Conservation (phyloP, 64 coral and sea anemone genomes). For the Stylophora pistillata region DNA sequence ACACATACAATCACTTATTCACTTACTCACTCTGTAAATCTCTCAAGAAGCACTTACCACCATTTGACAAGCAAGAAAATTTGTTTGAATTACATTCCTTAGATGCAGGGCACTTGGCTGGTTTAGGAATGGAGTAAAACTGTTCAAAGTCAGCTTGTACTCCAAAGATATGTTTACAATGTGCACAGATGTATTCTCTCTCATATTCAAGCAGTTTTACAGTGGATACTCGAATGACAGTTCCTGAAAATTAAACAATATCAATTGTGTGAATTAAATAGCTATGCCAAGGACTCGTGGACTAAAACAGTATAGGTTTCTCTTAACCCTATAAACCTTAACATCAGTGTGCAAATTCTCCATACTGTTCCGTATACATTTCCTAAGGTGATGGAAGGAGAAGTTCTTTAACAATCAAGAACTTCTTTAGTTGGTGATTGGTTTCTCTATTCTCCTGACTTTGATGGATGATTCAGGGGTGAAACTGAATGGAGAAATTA, state of each 20-base stretch:
- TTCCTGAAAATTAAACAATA: slow-evolving; percentile 46
- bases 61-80: slow-evolving; percentile 67
- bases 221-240: slow-evolving; percentile 84
- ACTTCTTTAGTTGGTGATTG: too few species aligned
- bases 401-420: too few species aligned
- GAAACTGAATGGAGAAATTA: too few species aligned
- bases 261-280: background rate
- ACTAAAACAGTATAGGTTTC: too few species aligned
- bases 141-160: slow-evolving; percentile 94
- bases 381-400: too few species aligned
- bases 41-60: slow-evolving; percentile 55
- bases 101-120: slow-evolving; percentile 69
- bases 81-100: slow-evolving; percentile 88
- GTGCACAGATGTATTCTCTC: slow-evolving; percentile 85
- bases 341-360: too few species aligned
- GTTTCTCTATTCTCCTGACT: too few species aligned
- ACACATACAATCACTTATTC: background rate
- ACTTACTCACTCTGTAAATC: background rate
- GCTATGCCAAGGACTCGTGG: too few species aligned
- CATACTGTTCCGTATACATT: too few species aligned
- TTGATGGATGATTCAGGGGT: too few species aligned
- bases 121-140: slow-evolving; percentile 88
- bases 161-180: slow-evolving; percentile 90
- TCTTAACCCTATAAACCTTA: too few species aligned
- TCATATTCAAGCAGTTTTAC: slow-evolving; percentile 93